Evolutionary conservation across 2,113 vertebrate genomes (phyloP).

Genomic region (Ictidomys tridecemlineatus): DNA sequence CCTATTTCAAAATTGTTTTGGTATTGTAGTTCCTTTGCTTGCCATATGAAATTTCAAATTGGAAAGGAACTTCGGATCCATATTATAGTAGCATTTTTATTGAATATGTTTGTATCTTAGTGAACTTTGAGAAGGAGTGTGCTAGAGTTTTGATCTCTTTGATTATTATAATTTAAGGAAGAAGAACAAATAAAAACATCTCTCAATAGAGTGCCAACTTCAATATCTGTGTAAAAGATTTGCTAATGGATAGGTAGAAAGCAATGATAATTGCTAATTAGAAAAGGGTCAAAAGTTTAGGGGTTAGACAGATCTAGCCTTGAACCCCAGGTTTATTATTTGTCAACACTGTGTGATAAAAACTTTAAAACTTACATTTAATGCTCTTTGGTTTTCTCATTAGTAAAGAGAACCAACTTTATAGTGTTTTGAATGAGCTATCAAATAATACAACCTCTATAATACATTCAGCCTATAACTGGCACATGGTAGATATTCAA

Average conservation of each 20-base stretch:
- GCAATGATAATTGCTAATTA: not conserved
- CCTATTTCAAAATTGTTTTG: conserved; percentile 45
- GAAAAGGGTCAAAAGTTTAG: not conserved
- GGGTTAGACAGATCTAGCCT: not conserved
- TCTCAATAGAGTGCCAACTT: not conserved
- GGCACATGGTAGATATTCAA: not conserved
- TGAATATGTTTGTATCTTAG: not conserved
- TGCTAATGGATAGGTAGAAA: not conserved
- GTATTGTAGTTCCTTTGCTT: conserved; percentile 14
- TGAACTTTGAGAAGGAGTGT: not conserved
- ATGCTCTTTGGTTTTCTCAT: not conserved
- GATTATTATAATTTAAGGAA: not conserved
- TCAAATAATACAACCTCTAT: conserved; percentile 25
- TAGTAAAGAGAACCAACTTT: conserved; percentile 17
- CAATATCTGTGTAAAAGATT: not conserved
- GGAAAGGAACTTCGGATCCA: not conserved
- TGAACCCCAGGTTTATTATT: not conserved
- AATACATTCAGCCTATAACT: not conserved
- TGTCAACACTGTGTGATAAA: not conserved
- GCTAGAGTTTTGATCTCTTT: not conserved
- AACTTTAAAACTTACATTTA: not conserved
- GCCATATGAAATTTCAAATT: conserved; percentile 35
- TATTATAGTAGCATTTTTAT: not conserved
- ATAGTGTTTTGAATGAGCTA: not conserved
- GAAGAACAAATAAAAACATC: not conserved